phyloP scores from a whole-genome alignment of 2,888 invertebrate genomes.

The Cryptus viduatorius region DNA sequence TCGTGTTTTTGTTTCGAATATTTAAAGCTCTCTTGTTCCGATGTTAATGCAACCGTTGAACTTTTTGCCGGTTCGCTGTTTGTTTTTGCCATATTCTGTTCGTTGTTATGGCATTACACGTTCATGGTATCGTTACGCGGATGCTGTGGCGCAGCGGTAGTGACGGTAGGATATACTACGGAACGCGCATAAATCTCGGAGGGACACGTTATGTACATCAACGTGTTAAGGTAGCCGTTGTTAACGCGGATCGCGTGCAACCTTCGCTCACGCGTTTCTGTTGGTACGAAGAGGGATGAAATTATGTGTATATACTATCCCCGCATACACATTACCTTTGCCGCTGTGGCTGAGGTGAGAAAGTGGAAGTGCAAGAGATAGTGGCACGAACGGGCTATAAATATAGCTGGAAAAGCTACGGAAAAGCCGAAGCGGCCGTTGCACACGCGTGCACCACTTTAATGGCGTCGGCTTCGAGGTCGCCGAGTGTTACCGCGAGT shows the following conservation, averaged over 20 bases:
- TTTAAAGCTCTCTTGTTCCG: too few relatives aligned
- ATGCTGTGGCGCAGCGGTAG: not conserved
- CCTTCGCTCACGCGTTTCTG: slow-evolving; percentile 32
- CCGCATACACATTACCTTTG: slow-evolving; percentile 44
- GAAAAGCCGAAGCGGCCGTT: slow-evolving; percentile 73
- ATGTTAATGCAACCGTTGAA: too few relatives aligned
- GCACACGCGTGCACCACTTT: slow-evolving; percentile 71
- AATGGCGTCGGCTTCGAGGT: slow-evolving; percentile 67
- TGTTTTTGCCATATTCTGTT: too few relatives aligned
- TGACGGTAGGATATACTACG: slow-evolving; percentile 4
- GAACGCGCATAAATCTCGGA: slow-evolving; percentile 57
- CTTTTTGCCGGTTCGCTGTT: too few relatives aligned
- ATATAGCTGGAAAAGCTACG: slow-evolving; percentile 72
- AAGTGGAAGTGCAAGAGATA: slow-evolving; percentile 68
- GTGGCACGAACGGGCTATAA: slow-evolving; percentile 69
- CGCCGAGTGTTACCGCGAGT: slow-evolving; percentile 62
- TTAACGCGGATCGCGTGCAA: slow-evolving; percentile 35
- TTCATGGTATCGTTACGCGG: not conserved
- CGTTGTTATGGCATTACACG: too few relatives aligned
- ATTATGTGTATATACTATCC: slow-evolving; percentile 13
- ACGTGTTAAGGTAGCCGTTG: slow-evolving; percentile 39
- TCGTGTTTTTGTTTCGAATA: too few relatives aligned
- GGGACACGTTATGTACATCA: slow-evolving; percentile 57
- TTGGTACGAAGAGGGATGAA: slow-evolving; percentile 25
- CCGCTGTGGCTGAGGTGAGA: slow-evolving; percentile 21